Evolutionary conservation across 2,888 invertebrate genomes (phyloP), one percentile per base, ranked within the genome.

Genomic region (Lycocerus yunnanus): DNA sequence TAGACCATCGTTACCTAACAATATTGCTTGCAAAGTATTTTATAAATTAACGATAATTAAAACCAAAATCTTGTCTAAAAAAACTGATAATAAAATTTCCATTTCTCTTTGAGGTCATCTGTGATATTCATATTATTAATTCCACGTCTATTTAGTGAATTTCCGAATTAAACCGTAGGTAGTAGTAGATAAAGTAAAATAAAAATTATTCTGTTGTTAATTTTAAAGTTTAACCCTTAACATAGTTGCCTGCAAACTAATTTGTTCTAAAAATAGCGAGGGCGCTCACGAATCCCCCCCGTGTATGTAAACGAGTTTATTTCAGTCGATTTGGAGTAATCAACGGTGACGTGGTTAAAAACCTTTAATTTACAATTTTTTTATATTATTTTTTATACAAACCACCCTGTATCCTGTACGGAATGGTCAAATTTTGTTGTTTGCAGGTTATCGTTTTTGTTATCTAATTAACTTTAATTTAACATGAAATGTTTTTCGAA

Each of bases 61-160:
- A 43, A 43, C n/a, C n/a, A 43, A 43, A 43, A 43, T n/a, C n/a
- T 43, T 43, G 43, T 43, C 43, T 43, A 43, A n/a, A n/a, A 27
- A 69, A 60, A 68, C 72, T 67, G 69, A 75, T 75, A 75, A 75
- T 75, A 75, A 74, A 68, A 58, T 75, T 71, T 72, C 69, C 66
- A 72, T 75, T 75, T 43, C 58, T 72, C 72, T 75, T 72, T 72
- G 75, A 66, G 69, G 75, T 75, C 67, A 69, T 75, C 75, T 75
- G 75, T 75, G 75, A 75, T 75, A 75, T 71, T 15, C 66, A 75
- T 75, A 72, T 69, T 72, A 63, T 63, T 63, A 63, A 63, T 63
- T 63, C 61, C 20, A 69, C 69, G 69, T 72, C 75, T 75, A 66
- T 72, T 75, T 75, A 72, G 69, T 69, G 63, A 75, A 71, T 63